These are phyloP conservation scores for Montipora efflorescens DNA, from an alignment of 64 coral and sea anemone species.

Conservation along the genomic window DNA sequence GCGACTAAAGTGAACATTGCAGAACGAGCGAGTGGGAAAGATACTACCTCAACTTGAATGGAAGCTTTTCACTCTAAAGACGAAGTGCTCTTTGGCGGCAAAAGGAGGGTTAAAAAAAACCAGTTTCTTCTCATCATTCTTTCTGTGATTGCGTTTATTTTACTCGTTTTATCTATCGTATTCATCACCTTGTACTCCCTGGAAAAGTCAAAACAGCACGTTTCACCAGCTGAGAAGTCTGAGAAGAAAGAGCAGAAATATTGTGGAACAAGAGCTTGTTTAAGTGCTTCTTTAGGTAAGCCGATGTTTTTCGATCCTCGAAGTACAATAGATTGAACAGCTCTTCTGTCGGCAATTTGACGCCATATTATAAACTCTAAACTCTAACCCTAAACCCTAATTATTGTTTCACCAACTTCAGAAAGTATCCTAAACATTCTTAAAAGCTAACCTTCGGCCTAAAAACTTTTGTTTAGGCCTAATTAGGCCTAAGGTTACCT, in stretches of 20 bases:
- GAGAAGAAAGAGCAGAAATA: neutral
- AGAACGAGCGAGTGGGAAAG: too few species aligned
- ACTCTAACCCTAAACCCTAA: too few species aligned
- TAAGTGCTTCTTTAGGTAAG: neutral
- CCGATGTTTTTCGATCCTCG: neutral
- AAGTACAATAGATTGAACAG: too few species aligned
- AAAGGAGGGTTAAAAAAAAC: neutral
- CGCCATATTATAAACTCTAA: neutral
- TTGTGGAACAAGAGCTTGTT: slow-evolving; percentile 32
- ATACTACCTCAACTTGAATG: too few species aligned
- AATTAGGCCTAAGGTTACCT: too few species aligned
- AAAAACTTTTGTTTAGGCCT: too few species aligned
- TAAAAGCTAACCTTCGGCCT: too few species aligned
- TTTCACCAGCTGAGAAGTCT: neutral
- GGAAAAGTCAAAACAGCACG: neutral
- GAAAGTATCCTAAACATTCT: too few species aligned
- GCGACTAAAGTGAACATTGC: too few species aligned
- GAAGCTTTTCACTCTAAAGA: neutral
- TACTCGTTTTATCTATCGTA: slow-evolving; percentile 34
- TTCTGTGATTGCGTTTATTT: neutral
- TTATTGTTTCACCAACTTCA: too few species aligned
- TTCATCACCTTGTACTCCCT: slow-evolving; percentile 41
- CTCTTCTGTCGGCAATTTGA: neutral
- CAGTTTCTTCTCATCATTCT: neutral
- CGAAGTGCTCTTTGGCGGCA: too few species aligned